These are phyloP conservation scores for Falcaria lacertinaria DNA, from an alignment of 2,888 invertebrate species.

Conservation along the genomic window DNA sequence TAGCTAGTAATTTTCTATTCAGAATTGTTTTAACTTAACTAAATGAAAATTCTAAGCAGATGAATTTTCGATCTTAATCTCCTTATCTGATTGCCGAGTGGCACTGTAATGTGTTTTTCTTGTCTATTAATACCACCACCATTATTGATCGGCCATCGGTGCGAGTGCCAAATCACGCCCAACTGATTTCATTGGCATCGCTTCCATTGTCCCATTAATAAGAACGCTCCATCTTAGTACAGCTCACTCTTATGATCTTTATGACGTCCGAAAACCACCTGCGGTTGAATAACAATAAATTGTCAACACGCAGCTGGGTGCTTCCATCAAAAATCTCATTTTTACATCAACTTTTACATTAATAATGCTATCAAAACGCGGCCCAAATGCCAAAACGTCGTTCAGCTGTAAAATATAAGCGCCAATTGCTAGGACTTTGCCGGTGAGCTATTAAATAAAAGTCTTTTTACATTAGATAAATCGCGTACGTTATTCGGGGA, in stretches of 20 bases:
- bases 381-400: constrained; percentile 63
- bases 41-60: no score
- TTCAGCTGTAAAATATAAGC: constrained; percentile 67
- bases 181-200: constrained; percentile 61
- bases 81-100: not conserved
- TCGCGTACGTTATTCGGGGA: constrained; percentile 73
- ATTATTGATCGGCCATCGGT: constrained; percentile 37
- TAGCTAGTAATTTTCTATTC: no score
- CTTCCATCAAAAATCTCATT: constrained; percentile 64
- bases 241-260: constrained; percentile 29
- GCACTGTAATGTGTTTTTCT: constrained; percentile 19
- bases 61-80: no score
- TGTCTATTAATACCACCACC: constrained; percentile 41
- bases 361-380: constrained; percentile 68
- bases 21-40: no score
- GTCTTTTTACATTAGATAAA: constrained; percentile 79
- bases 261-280: constrained; percentile 36
- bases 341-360: constrained; percentile 66
- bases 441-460: constrained; percentile 76
- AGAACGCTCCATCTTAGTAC: constrained; percentile 36
- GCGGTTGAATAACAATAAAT: constrained; percentile 58
- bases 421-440: constrained; percentile 71
- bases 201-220: constrained; percentile 46
- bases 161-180: constrained; percentile 55
- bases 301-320: constrained; percentile 52